Evolutionary conservation across 2,113 vertebrate genomes (phyloP), one percentile per base, ranked within the genome.

Genomic region (Cyrtonyx montezumae): DNA sequence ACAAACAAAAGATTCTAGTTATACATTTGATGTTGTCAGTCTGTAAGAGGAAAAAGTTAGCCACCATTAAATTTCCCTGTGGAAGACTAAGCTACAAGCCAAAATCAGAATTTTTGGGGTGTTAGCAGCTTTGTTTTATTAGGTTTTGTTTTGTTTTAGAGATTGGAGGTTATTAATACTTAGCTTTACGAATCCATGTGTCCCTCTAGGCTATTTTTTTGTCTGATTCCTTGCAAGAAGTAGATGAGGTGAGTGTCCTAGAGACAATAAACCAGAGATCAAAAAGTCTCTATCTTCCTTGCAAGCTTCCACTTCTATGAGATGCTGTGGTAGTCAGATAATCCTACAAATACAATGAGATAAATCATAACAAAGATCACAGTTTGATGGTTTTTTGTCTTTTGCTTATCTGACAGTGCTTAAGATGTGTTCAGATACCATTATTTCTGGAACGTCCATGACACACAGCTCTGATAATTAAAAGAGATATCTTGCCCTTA

Each of bases 401-500:
- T 92, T 84, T 45, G 34, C 58, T 90, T 88, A 53, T 59, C 17
- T 76, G 65, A 73, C n/a, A 91, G 7, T 86, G 17, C 46, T 61
- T 81, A 77, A 93, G 73, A 85, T 84, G 30, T 66, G 37, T 87
- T 93, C 68, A 93, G 79, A 79, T 62, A 28, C 19, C 45, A 75
- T 70, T 59, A 66, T 94, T 96, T 82, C 71, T 93, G 74, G n/a
- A 95, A 92, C 51, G 91, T n/a, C 84, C 26, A 62, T 84, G 68
- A 91, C 78, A 91, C 45, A 86, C 2, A 40, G 81, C 59, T 91
- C 73, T 91, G 92, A 83, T 96, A 95, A 97, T 97, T 95, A 94
- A 88, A 96, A 96, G 86, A 95, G 84, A 95, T 94, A 86, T 93
- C 87, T 83, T 94, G 67, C 62, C 67, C 78, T 94, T 91, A 88